Base-by-base conservation (phyloP, 2,888 invertebrate genomes). In the Norana najaformis region DNA sequence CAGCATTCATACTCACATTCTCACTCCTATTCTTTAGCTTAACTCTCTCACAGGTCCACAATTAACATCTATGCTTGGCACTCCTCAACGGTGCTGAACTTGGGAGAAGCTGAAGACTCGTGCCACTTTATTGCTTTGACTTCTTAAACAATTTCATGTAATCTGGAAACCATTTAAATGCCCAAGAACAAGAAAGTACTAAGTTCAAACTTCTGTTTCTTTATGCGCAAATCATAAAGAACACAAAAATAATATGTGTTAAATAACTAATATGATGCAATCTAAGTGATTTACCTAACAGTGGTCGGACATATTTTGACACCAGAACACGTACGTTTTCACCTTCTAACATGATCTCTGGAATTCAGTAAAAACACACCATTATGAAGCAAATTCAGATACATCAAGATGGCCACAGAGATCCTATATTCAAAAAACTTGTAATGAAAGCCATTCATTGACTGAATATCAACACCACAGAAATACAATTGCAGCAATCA, bases 271-370 rank as follows among this genome's bases (percentile, higher is more conserved):
- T 30, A 53, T 53, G 53, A 53, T 53, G 53, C 30, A 47, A 18
- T 4, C 47, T 18, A 53, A 53, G 23, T 30, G 3, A 53, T n/a
- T 92, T 93, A 94, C 94, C 92, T 83, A 94, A 92, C 47, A 94
- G 91, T 5, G 95, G 95, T 88, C 96, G 95, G 93, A 97, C 95
- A 1, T 96, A 94, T 38, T 96, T 95, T 0, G 96, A 96, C 2
- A 97, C 94, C 4, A 95, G 95, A 91, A 95, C 95, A 88, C 97
- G 96, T 30, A 97, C 96, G 94, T 97, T 97, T 90, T 96, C 95
- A 0, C 97, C 97, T 93, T 97, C 96, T 95, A 38, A 96, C 95
- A 90, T 96, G 95, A 94, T 96, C 94, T 90, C 97, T 97, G 93
- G 89, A 95, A 94, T 92, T 20, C 85, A 69, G 69, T 23, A 69